Evolutionary conservation across 2,113 vertebrate species (phyloP), one percentile per base, ranked within the genome.

Genomic region (Chitala chitala): DNA sequence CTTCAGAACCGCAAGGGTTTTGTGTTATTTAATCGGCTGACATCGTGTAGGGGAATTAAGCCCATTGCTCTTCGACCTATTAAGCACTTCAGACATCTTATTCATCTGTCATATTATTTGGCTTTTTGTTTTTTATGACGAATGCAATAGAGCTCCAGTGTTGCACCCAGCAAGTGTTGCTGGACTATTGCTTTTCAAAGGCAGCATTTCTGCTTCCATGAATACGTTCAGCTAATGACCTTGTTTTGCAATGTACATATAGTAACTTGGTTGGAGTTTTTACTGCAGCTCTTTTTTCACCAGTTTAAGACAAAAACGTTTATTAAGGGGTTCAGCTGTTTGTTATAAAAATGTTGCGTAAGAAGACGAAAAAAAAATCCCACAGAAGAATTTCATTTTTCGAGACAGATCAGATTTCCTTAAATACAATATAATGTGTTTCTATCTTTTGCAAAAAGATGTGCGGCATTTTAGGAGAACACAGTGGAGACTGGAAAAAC

Each of bases 1-100:
- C 82, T 83, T 87, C 84, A 86, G 84, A 84, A 86, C 86, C 84
- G 84, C 82, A 85, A 79, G 75, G 81, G 80, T 88, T 85, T 82
- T 87, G 89, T 80, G 76, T 33, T 75, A 87, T 85, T 87, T 84
- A 84, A 83, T 85, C 82, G 72, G 24, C 65, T 89, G 88, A 87
- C 88, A 88, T 88, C 85, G 82, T 33, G 46, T 26, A 38, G 58
- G 58, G 44, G 42, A 40, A 73, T 51, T 61, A 63, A 73, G 13
- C 42, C 31, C 58, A 26, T 10, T 42, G 9, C 6, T 31, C 2
- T 61, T 38, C 22, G 17, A 36, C 44, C 58, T 64, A 8, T 64
- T 50, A 48, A 64, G 36, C 38, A 50, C 12, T 48, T 63, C 58
- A 61, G 17, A 20, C 36, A 22, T 22, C 26, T 59, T 59, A 29